phyloP scores from a whole-genome alignment of 2,888 invertebrate genomes.

The Leptopilina drosophilae region DNA sequence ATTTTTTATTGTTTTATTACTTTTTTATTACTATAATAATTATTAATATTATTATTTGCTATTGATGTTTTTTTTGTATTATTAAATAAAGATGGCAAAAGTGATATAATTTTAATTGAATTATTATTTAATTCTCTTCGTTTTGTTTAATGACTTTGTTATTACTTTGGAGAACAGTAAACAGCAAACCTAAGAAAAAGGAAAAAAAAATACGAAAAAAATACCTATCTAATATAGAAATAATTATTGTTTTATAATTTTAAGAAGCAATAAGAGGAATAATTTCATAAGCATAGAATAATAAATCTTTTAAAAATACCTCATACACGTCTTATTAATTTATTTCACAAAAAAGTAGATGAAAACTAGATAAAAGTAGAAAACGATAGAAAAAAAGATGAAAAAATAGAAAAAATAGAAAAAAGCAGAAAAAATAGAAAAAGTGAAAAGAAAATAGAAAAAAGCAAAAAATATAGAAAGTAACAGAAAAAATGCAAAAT shows the following conservation, averaged over 20 bases:
- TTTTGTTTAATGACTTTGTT: slow-evolving; percentile 1
- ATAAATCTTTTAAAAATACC: slow-evolving; percentile 74
- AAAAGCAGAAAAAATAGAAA: too few relatives aligned
- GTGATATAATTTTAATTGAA: slow-evolving; percentile 13
- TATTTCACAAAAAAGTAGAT: slow-evolving; percentile 60
- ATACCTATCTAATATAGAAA: slow-evolving; percentile 52
- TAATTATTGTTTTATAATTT: slow-evolving; percentile 74
- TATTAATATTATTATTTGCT: neutral
- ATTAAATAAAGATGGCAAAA: neutral
- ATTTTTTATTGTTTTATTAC: neutral
- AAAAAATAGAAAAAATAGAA: too few relatives aligned
- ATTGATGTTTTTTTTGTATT: slow-evolving; percentile 1
- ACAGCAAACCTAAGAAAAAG: slow-evolving; percentile 4
- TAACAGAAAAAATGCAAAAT: neutral
- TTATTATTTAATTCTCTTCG: neutral
- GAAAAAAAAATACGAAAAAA: slow-evolving; percentile 8
- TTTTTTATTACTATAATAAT: slow-evolving; percentile 26
- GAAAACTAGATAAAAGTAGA: slow-evolving; percentile 39
- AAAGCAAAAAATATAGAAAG: too few relatives aligned
- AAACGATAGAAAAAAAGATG: too few relatives aligned
- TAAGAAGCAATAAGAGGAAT: slow-evolving; percentile 75
- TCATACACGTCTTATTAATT: slow-evolving; percentile 66
- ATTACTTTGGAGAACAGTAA: slow-evolving; percentile 37
- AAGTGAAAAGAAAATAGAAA: neutral
- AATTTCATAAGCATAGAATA: slow-evolving; percentile 70